phyloP scores from a whole-genome alignment of 92 coral and sea anemone species.

The Virgularia gustaviana region DNA sequence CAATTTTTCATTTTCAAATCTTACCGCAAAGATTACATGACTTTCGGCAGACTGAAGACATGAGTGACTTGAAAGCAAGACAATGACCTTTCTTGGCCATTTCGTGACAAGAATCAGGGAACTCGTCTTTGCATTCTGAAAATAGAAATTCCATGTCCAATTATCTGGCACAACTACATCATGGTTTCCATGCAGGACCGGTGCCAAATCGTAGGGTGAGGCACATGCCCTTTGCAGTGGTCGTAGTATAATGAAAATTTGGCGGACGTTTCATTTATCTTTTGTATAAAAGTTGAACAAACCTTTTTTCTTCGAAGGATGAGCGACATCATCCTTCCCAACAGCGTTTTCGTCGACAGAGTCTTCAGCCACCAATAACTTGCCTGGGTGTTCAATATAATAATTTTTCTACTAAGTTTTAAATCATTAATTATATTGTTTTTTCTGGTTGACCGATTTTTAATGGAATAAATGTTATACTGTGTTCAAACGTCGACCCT shows the following conservation, averaged over 20 bases:
- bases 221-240: too few relatives aligned
- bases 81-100: constrained; percentile 83
- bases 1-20: constrained; percentile 6
- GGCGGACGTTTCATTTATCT: background rate
- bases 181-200: too few relatives aligned
- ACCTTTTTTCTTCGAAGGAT: constrained; percentile 11
- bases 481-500: too few relatives aligned
- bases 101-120: constrained; percentile 72
- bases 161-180: too few relatives aligned
- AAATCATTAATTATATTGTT: too few relatives aligned
- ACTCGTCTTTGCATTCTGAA: constrained; percentile 65
- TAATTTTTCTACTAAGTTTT: too few relatives aligned
- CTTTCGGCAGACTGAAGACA: constrained; percentile 88
- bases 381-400: background rate
- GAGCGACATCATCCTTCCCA: constrained; percentile 15
- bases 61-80: constrained; percentile 78
- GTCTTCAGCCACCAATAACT: constrained; percentile 20
- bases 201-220: too few relatives aligned
- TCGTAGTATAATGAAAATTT: background rate
- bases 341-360: constrained; percentile 20
- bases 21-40: constrained; percentile 83
- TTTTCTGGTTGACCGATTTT: too few relatives aligned
- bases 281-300: too few relatives aligned
- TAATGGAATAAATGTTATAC: too few relatives aligned
- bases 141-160: background rate